Percentiles rank a stretch among this genome's conserved stretches.
Evolutionary conservation across 2,888 invertebrate species (phyloP).

Genomic region (Spatulosminthurus flaviceps): DNA sequence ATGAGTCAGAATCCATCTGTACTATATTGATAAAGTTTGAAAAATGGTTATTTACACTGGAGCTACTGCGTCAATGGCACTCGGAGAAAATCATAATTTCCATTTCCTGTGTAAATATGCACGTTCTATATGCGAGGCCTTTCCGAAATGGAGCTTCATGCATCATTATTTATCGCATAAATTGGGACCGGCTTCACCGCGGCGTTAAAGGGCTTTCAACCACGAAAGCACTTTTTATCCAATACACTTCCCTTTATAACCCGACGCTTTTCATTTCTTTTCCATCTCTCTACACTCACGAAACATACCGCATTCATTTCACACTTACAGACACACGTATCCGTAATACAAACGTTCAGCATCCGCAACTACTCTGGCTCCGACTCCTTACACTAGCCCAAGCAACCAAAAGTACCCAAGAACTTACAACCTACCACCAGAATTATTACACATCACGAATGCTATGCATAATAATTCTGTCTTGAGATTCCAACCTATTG

Average conservation of each 20-base stretch:
- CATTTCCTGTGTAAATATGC: conserved; percentile 64
- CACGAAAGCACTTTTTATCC: conserved; percentile 62
- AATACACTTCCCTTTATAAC: conserved; percentile 51
- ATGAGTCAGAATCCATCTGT: conserved; percentile 64
- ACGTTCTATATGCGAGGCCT: conserved; percentile 37
- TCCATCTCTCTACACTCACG: conserved; percentile 31
- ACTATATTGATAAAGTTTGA: conserved; percentile 65
- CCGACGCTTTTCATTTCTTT: conserved; percentile 40
- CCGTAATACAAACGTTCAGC: background rate
- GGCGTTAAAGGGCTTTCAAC: conserved; percentile 60
- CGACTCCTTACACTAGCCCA: background rate
- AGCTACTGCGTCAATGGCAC: conserved; percentile 63
- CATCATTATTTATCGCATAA: conserved; percentile 63
- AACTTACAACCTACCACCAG: conserved; percentile 2
- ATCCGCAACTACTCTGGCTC: background rate
- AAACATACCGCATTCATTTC: conserved; percentile 17
- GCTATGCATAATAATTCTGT: conserved; percentile 14
- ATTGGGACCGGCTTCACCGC: conserved; percentile 60
- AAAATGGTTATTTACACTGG: conserved; percentile 65
- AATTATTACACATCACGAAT: background rate
- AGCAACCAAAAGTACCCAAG: background rate
- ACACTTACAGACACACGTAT: conserved; percentile 27
- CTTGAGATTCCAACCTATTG: conserved; percentile 1
- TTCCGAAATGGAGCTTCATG: conserved; percentile 57
- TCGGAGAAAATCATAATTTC: conserved; percentile 64